phyloP scores from a whole-genome alignment of 1,140 invertebrate species.

The Odontomachus brunneus region DNA sequence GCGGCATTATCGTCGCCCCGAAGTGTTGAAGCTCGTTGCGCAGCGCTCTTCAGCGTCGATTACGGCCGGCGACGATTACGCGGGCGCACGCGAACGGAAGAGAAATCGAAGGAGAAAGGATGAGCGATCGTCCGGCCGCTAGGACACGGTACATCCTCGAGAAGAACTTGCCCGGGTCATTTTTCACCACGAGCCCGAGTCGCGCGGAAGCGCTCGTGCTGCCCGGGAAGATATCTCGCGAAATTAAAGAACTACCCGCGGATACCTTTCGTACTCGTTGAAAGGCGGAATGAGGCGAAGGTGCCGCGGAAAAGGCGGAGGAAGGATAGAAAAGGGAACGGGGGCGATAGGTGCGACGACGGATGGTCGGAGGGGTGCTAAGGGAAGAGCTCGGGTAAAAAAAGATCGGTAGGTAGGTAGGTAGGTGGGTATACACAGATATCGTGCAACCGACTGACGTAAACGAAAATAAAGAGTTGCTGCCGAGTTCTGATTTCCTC shows the following conservation, averaged over 20 bases:
- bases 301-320: neutral
- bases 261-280: constrained; percentile 30
- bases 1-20: neutral
- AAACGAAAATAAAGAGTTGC: constrained; percentile 63
- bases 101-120: constrained; percentile 63
- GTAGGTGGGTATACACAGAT: neutral
- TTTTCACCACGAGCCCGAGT: constrained; percentile 63
- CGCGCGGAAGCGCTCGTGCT: constrained; percentile 1
- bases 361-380: neutral
- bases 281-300: constrained; percentile 34
- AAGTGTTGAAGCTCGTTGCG: constrained; percentile 6
- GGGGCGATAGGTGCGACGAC: neutral
- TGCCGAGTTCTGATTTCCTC: constrained; percentile 48
- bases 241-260: constrained; percentile 64
- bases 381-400: constrained; percentile 11
- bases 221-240: constrained; percentile 41
- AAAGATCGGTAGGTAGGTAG: neutral
- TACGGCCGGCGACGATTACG: constrained; percentile 40
- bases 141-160: constrained; percentile 38
- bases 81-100: constrained; percentile 49
- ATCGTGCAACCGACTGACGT: constrained; percentile 44
- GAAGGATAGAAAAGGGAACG: neutral
- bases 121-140: constrained; percentile 62
- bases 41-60: constrained; percentile 10
- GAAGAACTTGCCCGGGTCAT: constrained; percentile 62